Conservation (phyloP, 2,113 vertebrate species). For the Turnix velox region DNA sequence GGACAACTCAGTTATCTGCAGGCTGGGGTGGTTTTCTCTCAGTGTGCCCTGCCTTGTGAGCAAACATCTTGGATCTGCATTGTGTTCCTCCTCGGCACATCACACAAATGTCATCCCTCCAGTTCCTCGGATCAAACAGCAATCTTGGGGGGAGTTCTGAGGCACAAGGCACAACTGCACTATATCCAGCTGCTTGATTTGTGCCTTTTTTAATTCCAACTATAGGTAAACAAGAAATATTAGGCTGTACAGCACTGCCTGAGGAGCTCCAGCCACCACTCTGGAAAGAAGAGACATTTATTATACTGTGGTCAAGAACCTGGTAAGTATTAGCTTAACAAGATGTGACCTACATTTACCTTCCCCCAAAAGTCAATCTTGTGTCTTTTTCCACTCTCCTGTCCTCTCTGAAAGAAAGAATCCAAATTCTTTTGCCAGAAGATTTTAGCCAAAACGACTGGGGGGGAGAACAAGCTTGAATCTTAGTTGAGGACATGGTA, state of each 20-base stretch:
- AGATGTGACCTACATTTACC: neutral
- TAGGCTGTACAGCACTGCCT: neutral
- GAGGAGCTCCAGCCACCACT: neutral
- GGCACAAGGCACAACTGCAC: neutral
- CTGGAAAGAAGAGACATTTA: neutral
- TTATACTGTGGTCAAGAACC: neutral
- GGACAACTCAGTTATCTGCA: neutral
- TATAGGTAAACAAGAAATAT: neutral
- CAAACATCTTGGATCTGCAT: neutral
- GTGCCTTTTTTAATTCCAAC: neutral
- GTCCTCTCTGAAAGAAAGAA: neutral
- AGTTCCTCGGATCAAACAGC: neutral
- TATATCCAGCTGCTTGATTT: neutral
- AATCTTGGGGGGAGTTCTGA: neutral
- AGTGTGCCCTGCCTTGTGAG: neutral
- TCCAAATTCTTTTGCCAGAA: neutral
- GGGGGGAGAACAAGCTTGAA: neutral
- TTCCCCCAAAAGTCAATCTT: neutral
- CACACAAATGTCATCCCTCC: neutral
- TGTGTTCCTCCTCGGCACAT: neutral
- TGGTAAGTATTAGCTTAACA: neutral
- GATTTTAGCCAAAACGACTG: slow-evolving; percentile 25
- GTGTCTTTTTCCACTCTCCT: neutral
- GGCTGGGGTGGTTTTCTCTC: neutral
- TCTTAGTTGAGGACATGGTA: neutral